Conservation (phyloP, 2,888 invertebrate genomes). For the Serrognathus titanus region DNA sequence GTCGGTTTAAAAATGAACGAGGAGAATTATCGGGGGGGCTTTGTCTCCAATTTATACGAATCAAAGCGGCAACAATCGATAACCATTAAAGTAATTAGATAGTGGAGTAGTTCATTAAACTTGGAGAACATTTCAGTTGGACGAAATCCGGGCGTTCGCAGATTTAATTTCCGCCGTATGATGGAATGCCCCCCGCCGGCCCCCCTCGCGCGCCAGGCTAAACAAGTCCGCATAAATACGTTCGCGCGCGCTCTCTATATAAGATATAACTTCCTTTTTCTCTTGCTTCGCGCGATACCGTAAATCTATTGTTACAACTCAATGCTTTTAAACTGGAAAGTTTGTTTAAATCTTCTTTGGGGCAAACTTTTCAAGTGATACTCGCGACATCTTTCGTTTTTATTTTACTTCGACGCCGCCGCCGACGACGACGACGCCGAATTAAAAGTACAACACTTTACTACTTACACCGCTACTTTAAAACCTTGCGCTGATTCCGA, state of each 20-base stretch:
- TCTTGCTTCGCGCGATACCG: not conserved
- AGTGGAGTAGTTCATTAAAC: slow-evolving; percentile 31
- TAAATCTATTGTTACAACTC: not conserved
- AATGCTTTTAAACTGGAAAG: not conserved
- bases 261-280: not conserved
- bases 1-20: not conserved
- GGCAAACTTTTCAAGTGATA: no score
- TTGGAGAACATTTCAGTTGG: slow-evolving; percentile 30
- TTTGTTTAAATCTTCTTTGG: no score
- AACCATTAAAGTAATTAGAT: slow-evolving; percentile 34
- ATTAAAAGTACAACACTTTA: not conserved
- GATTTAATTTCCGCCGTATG: slow-evolving; percentile 31
- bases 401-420: not conserved
- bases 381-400: no score
- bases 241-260: not conserved
- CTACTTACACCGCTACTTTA: no score
- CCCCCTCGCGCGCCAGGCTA: not conserved
- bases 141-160: slow-evolving; percentile 23
- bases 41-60: slow-evolving; percentile 23
- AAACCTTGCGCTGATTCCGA: not conserved
- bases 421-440: not conserved
- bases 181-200: slow-evolving; percentile 20
- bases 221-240: not conserved
- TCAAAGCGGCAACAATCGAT: slow-evolving; percentile 26
- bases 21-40: not conserved